These are phyloP conservation scores for Diachasma alloeum DNA, from an alignment of 1,140 invertebrate genomes.

Conservation along the genomic window DNA sequence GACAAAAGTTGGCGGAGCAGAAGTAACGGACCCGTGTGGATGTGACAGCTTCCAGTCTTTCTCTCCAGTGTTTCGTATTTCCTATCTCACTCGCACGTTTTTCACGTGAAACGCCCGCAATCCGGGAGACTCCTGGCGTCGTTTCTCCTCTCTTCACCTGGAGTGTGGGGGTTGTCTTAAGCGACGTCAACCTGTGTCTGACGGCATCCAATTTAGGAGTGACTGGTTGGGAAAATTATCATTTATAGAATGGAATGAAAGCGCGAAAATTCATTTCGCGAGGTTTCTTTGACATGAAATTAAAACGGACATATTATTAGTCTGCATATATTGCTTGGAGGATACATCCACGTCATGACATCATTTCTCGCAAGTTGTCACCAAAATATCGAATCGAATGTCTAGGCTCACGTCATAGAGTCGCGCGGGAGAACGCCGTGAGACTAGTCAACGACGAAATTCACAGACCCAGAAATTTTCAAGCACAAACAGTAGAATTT, in stretches of 20 bases:
- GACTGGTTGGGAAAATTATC: slow-evolving; percentile 57
- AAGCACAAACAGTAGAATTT: too few species aligned
- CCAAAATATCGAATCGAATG: too few species aligned
- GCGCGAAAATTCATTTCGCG: background rate
- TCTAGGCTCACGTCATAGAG: too few species aligned
- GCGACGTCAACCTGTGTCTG: slow-evolving; percentile 55
- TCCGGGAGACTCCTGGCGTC: slow-evolving; percentile 37
- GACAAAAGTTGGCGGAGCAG: slow-evolving; percentile 59
- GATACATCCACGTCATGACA: too few species aligned
- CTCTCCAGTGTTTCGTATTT: slow-evolving; percentile 44
- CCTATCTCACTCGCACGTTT: slow-evolving; percentile 33
- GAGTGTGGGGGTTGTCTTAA: slow-evolving; percentile 50
- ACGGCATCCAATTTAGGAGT: slow-evolving; percentile 60
- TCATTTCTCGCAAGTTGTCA: too few species aligned
- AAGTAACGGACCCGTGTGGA: slow-evolving; percentile 62
- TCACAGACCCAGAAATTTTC: too few species aligned
- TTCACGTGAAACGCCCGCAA: slow-evolving; percentile 51
- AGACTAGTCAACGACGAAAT: too few species aligned
- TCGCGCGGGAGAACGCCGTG: too few species aligned
- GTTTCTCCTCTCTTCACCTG: slow-evolving; percentile 35
- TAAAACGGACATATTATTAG: too few species aligned
- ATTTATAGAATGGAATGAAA: slow-evolving; percentile 40
- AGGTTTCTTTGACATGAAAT: too few species aligned
- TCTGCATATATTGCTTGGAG: too few species aligned
- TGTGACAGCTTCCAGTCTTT: slow-evolving; percentile 53